A percentile compares a stretch with the other conserved stretches of the same genome.
Evolutionary conservation across 2,797 vertebrate genomes (phyloP).

Genomic region (Enteromius fasciolatus): DNA sequence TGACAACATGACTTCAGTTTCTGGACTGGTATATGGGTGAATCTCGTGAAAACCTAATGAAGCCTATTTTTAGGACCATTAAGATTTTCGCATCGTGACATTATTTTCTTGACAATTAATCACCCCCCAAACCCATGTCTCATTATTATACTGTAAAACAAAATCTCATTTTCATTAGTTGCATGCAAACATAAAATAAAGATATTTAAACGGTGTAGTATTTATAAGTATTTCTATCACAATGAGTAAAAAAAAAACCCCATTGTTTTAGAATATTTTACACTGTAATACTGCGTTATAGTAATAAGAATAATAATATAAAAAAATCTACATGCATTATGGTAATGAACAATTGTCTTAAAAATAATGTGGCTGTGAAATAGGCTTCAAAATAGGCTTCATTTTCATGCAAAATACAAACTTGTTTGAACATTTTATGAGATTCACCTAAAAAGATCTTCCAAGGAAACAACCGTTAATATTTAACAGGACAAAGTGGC

Average conservation of each 20-base stretch:
- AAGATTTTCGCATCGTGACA: neutral
- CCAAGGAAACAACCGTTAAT: conserved; percentile 49
- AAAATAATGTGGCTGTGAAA: conserved; percentile 4
- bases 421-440: neutral
- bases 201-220: neutral
- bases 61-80: conserved; percentile 20
- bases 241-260: neutral
- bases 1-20: conserved; percentile 24
- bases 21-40: neutral
- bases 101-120: conserved; percentile 16
- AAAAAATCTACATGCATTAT: neutral
- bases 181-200: conserved; percentile 5
- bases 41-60: conserved; percentile 32
- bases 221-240: neutral
- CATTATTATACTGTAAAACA: neutral
- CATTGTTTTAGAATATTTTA: neutral
- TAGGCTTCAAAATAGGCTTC: neutral
- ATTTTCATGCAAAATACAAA: conserved; percentile 1
- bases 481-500: conserved; percentile 52
- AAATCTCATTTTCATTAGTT: neutral
- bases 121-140: conserved; percentile 4
- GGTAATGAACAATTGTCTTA: neutral
- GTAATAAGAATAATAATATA: neutral
- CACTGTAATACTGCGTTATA: neutral
- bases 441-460: neutral